phyloP scores from a whole-genome alignment of 2,797 vertebrate genomes.

The Chelonia mydas region DNA sequence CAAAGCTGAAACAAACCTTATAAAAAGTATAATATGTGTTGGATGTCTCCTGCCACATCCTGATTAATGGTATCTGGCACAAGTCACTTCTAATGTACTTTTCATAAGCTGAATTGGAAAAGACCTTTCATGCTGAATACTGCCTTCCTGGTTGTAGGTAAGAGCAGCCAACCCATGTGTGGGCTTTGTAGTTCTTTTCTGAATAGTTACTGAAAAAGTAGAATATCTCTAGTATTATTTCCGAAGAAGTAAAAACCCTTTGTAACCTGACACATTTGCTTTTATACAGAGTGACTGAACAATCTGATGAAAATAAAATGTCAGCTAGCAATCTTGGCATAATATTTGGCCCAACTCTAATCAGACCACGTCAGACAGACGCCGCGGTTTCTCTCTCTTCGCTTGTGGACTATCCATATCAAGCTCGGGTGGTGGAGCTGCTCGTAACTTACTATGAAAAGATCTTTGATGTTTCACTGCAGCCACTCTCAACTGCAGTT shows the following conservation, averaged over 20 bases:
- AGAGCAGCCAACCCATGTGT: neutral
- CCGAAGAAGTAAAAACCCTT: neutral
- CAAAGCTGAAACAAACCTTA: neutral
- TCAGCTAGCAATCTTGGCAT: constrained; percentile 96
- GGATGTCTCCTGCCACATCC: neutral
- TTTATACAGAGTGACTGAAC: constrained; percentile 88
- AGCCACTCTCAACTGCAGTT: constrained; percentile 68
- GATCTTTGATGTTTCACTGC: constrained; percentile 87
- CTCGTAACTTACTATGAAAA: constrained; percentile 89
- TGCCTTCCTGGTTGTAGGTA: neutral
- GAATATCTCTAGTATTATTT: neutral
- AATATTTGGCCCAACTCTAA: constrained; percentile 96
- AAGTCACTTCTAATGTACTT: neutral
- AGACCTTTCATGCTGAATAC: neutral
- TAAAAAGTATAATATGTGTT: neutral
- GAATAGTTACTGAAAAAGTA: neutral
- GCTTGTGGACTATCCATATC: constrained; percentile 95
- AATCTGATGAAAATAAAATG: constrained; percentile 98
- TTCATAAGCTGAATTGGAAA: neutral
- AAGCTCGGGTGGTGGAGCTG: constrained; percentile 94
- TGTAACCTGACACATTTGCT: neutral
- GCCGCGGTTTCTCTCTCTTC: constrained; percentile 95
- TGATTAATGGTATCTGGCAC: neutral
- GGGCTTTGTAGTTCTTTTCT: neutral
- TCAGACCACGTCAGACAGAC: constrained; percentile 91